Evolutionary conservation across 2,888 invertebrate species (phyloP), one percentile per base, ranked within the genome.

Genomic region (Epinotia nisella): DNA sequence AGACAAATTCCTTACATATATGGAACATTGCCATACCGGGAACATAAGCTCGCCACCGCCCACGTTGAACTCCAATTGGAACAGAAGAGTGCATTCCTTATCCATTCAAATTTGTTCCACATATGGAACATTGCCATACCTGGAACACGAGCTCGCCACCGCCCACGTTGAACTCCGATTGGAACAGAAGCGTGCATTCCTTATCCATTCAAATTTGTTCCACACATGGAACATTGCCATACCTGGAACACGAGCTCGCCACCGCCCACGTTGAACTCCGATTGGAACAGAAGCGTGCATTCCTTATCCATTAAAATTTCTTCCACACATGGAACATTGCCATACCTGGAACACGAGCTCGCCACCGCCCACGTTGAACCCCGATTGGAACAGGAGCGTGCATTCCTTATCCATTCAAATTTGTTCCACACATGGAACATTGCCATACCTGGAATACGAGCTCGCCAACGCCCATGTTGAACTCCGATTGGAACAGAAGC

Each of bases 171-270:
- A 99, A 98, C 83, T 98, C 97, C 0, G 98, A 98, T 85, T 98
- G 98, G 89, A 99, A 99, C 0, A 98, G 94, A 1, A 99, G 94
- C 0, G 98, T 98, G 83, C 99, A 97, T 82, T 99, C 99, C 89
- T 99, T 99, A 81, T 99, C 99, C 97, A 99, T 99, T n/a, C n/a
- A n/a, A 24, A 24, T 7, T 29, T 55, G 55, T 55, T 21, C 55
- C 21, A 21, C 9, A 17, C 17, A 3, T 21, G 55, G 55, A 55
- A 55, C 55, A 13, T 13, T 21, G 15, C 11, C 29, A 82, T 66
- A 96, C 96, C 94, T 96, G 96, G 85, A 97, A 97, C 51, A 96
- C 96, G 0, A 98, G 90, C 85, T 98, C 98, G 0, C 97, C 97
- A 0, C 97, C 97, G 0, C 98, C 98, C 13, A 99, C 97, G 79